These are phyloP conservation scores for Furcifer pardalis DNA, from an alignment of 2,797 vertebrate genomes.

Conservation along the genomic window DNA sequence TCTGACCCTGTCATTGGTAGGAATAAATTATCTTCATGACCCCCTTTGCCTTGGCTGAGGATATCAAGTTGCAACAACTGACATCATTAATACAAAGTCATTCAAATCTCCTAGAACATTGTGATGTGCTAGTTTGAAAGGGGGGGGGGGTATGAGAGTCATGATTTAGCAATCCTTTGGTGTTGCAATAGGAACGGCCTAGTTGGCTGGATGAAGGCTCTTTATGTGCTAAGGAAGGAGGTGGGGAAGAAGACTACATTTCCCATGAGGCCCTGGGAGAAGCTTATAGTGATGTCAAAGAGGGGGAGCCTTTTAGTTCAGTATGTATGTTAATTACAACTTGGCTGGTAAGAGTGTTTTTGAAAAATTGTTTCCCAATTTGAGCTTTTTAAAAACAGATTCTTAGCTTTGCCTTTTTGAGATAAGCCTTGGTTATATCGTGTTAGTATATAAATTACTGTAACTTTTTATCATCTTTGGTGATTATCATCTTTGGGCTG, in stretches of 20 bases:
- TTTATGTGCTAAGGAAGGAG: fast-evolving
- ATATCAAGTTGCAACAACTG: neutral
- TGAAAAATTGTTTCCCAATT: neutral
- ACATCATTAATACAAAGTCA: conserved; percentile 25
- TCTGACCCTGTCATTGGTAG: neutral
- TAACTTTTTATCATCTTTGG: no score
- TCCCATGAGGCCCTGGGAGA: fast-evolving
- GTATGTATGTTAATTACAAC: neutral
- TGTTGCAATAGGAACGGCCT: neutral
- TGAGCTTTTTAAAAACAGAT: neutral
- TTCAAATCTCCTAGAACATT: neutral
- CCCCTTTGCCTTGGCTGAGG: fast-evolving
- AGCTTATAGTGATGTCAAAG: fast-evolving
- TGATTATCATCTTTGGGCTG: no score
- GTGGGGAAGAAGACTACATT: neutral
- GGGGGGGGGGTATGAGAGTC: neutral
- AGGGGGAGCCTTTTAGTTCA: neutral
- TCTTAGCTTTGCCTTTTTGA: conserved; percentile 34
- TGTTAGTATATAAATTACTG: conserved; percentile 21
- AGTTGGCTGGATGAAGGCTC: no score
- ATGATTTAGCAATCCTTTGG: conserved; percentile 13
- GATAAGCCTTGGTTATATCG: conserved; percentile 40
- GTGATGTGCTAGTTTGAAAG: neutral
- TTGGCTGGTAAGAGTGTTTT: conserved; percentile 22
- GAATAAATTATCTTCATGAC: neutral